Evolutionary conservation across 2,797 vertebrate species (phyloP), one percentile per base, ranked within the genome.

Genomic region (Australoheros facetus): DNA sequence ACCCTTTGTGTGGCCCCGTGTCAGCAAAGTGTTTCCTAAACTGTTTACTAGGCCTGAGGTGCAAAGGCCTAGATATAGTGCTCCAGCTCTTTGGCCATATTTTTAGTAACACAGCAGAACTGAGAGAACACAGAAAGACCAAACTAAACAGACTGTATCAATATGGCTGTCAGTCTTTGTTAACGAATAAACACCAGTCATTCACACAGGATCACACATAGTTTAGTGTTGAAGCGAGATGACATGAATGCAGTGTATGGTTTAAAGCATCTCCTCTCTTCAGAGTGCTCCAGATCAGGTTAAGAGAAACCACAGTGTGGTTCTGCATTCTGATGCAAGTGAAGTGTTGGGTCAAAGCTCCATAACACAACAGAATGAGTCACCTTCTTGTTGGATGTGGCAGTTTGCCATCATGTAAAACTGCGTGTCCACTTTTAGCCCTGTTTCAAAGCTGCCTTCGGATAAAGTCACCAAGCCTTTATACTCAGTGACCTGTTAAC

Each of bases 81-180:
- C 88, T 88, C 85, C 56, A 59, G 76, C 82, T 84, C 82, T 75
- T 78, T 72, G 75, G 71, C 81, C 87, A 75, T 93, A 93, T 93
- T 93, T 93, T 91, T 93, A 93, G 90, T 69, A 91, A 83, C 84
- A 85, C 85, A 91, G 86, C 86, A 91, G 83, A 86, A 87, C 82
- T 75, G 80, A 84, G 80, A 80, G 85, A 82, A 83, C 75, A 88
- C 70, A 55, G 74, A 79, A 75, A 77, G 73, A 79, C 73, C 64
- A 81, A 75, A 48, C 77, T 85, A 85, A 79, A 37, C 73, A 56
- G 77, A 77, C 79, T 84, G 58, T 72, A 76, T 89, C 79, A 77
- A 48, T 64, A 62, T 77, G 69, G 73, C 51, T 37, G 69, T 60
- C 62, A 34, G 71, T 57, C n/a, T 53, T 73, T 78, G 73, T 80